Conservation (phyloP, 2,797 vertebrate genomes). For the Chaenodraco wilsoni region DNA sequence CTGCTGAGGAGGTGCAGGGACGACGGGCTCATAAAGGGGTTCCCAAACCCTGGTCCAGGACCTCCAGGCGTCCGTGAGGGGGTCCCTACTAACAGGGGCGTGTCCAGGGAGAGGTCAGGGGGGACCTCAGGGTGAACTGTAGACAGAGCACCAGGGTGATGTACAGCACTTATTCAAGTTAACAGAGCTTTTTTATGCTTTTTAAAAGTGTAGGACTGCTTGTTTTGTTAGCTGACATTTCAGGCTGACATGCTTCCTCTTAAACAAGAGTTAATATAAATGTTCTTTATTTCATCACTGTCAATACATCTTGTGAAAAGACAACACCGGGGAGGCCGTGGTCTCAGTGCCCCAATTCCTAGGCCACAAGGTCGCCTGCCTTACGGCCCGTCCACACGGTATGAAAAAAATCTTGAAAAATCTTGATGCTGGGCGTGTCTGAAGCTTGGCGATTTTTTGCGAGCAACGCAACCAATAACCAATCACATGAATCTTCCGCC, state of each 20-base stretch:
- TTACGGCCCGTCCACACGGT: no score
- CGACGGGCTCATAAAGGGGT: slow-evolving; percentile 31
- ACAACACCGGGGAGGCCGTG: neutral
- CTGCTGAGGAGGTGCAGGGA: slow-evolving; percentile 38
- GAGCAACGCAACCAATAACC: no score
- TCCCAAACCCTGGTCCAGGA: slow-evolving; percentile 49
- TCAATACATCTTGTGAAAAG: no score
- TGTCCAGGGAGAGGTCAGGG: neutral
- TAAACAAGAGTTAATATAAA: neutral
- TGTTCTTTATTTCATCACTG: no score
- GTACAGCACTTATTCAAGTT: neutral
- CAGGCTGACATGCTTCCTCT: neutral
- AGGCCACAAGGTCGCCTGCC: neutral
- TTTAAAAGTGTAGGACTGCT: neutral
- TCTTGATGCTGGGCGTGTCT: no score
- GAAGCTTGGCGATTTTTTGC: no score
- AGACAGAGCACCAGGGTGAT: neutral
- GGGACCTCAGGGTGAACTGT: neutral
- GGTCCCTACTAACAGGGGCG: slow-evolving; percentile 11
- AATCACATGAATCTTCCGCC: no score
- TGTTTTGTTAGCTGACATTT: neutral
- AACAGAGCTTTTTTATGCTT: neutral
- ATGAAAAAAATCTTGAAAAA: no score
- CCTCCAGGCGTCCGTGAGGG: slow-evolving; percentile 18
- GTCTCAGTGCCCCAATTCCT: neutral